These are phyloP conservation scores for Vespertilio murinus DNA, from an alignment of 2,797 vertebrate species.

Conservation along the genomic window DNA sequence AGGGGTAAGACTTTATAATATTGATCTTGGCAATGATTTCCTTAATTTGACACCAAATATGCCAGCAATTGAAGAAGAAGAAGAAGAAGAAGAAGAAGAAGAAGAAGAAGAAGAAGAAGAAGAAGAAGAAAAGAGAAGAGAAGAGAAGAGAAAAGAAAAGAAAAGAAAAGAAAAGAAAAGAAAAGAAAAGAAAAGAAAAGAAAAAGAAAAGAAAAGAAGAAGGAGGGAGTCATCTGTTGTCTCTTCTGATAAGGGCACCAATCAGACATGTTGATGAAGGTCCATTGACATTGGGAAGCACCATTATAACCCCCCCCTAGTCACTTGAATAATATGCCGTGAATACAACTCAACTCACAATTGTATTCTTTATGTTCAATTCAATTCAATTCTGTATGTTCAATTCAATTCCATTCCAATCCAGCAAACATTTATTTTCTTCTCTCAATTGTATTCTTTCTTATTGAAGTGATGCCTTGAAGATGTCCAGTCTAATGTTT, in stretches of 20 bases:
- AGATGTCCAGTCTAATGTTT: background rate
- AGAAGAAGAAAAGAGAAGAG: too few relatives aligned
- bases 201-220: too few relatives aligned
- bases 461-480: background rate
- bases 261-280: background rate
- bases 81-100: too few relatives aligned
- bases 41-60: background rate
- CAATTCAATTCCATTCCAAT: background rate
- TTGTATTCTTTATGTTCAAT: background rate
- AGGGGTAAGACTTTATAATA: background rate
- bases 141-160: too few relatives aligned
- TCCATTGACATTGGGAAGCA: background rate
- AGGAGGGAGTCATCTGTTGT: background rate
- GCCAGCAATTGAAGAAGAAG: too few relatives aligned
- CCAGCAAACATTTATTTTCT: background rate
- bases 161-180: too few relatives aligned
- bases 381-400: background rate
- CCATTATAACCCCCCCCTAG: background rate
- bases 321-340: background rate
- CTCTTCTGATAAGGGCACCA: background rate
- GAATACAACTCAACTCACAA: background rate
- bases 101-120: too few relatives aligned
- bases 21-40: background rate
- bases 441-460: background rate
- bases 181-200: too few relatives aligned